phyloP scores from a whole-genome alignment of 2,113 vertebrate genomes.

The Lamprotornis superbus region DNA sequence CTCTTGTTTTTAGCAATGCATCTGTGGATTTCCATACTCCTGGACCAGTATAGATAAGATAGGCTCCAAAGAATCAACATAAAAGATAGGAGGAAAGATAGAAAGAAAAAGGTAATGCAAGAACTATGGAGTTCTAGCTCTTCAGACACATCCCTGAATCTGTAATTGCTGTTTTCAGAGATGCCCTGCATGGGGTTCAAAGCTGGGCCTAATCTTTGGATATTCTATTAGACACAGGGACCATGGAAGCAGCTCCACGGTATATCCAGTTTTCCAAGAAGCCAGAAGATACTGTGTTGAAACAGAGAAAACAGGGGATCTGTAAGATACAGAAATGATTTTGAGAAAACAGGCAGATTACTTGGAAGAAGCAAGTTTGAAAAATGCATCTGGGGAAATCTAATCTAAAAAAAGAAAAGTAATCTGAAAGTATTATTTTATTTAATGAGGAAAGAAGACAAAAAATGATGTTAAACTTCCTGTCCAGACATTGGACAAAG shows the following conservation, averaged over 20 bases:
- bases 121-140: not conserved
- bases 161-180: conserved; percentile 26
- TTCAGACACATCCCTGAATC: not conserved
- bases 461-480: not conserved
- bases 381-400: not conserved
- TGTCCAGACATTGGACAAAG: not conserved
- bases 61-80: not conserved
- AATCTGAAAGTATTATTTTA: not conserved
- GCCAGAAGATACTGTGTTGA: not conserved
- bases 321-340: not conserved
- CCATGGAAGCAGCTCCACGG: not conserved
- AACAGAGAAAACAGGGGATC: not conserved
- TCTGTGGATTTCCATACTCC: not conserved
- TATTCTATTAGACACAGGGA: not conserved
- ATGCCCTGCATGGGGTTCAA: not conserved
- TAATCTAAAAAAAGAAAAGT: not conserved
- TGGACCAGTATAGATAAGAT: not conserved
- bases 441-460: not conserved
- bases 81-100: not conserved
- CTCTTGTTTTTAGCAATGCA: not conserved
- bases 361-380: not conserved
- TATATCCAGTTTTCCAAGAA: not conserved
- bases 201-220: conserved; percentile 5
- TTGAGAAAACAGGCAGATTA: not conserved
- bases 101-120: not conserved